Base-by-base conservation (phyloP, 2,888 invertebrate species). In the Thecocarcelia acutangulata region DNA sequence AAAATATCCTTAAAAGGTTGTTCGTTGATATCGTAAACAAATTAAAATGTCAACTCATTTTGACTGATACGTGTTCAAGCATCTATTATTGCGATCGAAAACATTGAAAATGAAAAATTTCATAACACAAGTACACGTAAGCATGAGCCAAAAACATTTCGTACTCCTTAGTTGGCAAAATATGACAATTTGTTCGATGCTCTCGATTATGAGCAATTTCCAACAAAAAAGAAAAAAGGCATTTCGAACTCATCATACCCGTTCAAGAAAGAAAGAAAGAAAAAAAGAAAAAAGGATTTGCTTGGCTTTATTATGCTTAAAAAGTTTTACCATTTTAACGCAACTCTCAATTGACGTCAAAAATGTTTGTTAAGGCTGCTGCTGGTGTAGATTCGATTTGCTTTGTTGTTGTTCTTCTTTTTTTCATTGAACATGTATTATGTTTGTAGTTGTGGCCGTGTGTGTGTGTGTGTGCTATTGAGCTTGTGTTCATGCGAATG, bases 341-440 rank as follows among this genome's bases (percentile, higher is more conserved):
- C 48, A 75, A 50, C 19, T 75, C 44, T 40, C 28, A 50, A 50
- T 21, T 68, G 75, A 68, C 42, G 50, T 68, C 66, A 50, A 75
- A 74, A 40, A 40, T 42, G 11, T 24, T 24, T 37, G 37, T 66
- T 56, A 37, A 56, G n/a, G n/a, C n/a, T n/a, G n/a, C n/a, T n/a
- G 37, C 17, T 52, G 13, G 5, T 54, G 46, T 46, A 12, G 46
- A 15, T 37, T 21, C 19, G 37, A 24, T 40, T 6, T 12, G 40
- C 40, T n/a, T 21, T 42, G 42, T 19, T 44, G 52, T 24, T 2
- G n/a, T n/a, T n/a, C n/a, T n/a, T n/a, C n/a, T n/a, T n/a, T 44
- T 42, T 68, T 54, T 24, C 37, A 52, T 68, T 44, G 48, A 48
- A 40, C 40, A 21, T 40, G 50, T 11, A 11, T 19, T 68, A 13